Percentiles rank a stretch among this genome's conserved stretches.
Conservation (phyloP, 1,140 invertebrate species). For the Arctopsyche grandis region DNA sequence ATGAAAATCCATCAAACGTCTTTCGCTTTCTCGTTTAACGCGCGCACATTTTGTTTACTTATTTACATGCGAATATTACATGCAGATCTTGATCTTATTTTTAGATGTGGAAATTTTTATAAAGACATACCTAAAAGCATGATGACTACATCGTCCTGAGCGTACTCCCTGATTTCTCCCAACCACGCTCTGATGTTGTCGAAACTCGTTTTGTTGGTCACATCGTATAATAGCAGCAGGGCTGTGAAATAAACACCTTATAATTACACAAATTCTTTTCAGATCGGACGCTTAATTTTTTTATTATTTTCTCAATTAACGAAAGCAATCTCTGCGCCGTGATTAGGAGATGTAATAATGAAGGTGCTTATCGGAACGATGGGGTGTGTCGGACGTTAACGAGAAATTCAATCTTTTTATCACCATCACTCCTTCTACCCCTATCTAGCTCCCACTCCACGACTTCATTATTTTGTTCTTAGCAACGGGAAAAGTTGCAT, state of each 20-base stretch:
- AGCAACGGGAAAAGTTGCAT: neutral
- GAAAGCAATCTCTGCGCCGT: neutral
- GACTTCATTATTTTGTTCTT: conserved; percentile 19
- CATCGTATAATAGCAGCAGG: conserved; percentile 89
- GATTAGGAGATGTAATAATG: conserved; percentile 6
- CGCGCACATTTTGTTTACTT: no score
- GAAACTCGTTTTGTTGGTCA: conserved; percentile 89
- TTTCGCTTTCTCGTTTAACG: no score
- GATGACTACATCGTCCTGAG: conserved; percentile 87
- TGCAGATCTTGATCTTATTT: neutral
- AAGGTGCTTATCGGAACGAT: neutral
- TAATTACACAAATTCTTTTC: conserved; percentile 28
- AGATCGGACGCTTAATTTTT: no score
- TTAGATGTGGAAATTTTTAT: neutral
- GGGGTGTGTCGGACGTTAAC: neutral
- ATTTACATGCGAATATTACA: no score
- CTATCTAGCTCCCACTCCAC: neutral
- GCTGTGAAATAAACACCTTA: conserved; percentile 68
- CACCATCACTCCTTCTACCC: neutral
- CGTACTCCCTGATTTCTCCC: conserved; percentile 86
- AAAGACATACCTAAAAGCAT: conserved; percentile 82
- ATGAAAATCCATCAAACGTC: no score
- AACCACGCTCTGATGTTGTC: conserved; percentile 91
- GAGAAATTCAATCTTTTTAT: conserved; percentile 2
- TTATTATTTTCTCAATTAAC: no score